Percentiles rank a stretch among this genome's conserved stretches.
These are phyloP conservation scores for Ceryle rudis DNA, from an alignment of 2,797 vertebrate species.

Conservation along the genomic window DNA sequence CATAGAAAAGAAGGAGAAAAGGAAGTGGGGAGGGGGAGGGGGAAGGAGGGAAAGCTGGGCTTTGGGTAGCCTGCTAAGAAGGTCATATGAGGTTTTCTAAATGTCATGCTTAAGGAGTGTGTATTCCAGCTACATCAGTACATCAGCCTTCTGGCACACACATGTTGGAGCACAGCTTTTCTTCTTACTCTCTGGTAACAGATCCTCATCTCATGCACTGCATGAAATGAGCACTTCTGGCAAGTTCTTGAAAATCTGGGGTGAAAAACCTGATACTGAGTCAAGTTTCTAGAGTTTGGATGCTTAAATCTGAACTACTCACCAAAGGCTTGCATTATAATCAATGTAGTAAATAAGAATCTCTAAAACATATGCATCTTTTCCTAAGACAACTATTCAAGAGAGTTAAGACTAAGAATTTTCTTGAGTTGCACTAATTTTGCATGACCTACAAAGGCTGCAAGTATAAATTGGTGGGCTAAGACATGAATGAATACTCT, in stretches of 20 bases:
- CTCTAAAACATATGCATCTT: background rate
- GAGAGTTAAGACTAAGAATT: background rate
- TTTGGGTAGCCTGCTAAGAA: background rate
- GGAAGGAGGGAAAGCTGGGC: background rate
- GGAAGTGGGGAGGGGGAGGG: fast-evolving
- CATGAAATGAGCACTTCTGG: background rate
- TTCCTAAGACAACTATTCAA: background rate
- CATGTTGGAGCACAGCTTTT: background rate
- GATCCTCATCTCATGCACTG: background rate
- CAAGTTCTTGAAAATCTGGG: background rate
- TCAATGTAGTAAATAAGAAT: background rate
- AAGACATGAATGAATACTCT: background rate
- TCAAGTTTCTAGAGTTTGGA: background rate
- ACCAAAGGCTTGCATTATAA: background rate
- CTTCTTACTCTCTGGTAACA: background rate
- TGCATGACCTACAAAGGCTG: background rate
- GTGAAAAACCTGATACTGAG: background rate
- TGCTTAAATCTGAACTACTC: background rate
- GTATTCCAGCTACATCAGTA: background rate
- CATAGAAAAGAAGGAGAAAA: background rate
- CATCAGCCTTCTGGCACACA: background rate
- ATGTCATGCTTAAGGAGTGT: background rate
- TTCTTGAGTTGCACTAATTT: background rate
- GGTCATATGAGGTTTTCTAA: background rate
- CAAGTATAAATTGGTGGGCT: background rate